Conservation (phyloP, 37 sponge, comb jelly and placozoan species). For the Spongilla lacustris region DNA sequence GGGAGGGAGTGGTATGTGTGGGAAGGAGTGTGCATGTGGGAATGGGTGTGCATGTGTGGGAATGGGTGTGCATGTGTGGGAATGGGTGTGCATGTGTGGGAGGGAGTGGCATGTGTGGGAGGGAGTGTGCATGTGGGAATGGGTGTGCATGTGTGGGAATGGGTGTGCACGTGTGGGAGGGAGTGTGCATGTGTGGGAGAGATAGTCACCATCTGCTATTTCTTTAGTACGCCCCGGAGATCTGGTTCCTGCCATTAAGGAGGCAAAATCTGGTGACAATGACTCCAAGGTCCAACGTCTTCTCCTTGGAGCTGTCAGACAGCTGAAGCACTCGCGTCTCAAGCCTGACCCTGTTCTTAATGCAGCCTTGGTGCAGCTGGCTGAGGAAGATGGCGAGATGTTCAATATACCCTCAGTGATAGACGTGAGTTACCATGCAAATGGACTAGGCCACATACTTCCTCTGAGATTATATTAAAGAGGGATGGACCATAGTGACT, state of each 20-base stretch:
- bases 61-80: too few relatives aligned
- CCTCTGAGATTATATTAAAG: too few relatives aligned
- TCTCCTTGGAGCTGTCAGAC: conserved; percentile 48
- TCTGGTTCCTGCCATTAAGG: conserved; percentile 42
- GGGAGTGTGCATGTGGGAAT: too few relatives aligned
- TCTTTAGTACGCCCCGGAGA: conserved; percentile 60
- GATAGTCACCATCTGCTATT: not conserved
- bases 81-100: too few relatives aligned
- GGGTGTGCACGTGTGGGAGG: not conserved
- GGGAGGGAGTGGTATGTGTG: too few relatives aligned
- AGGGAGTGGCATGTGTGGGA: too few relatives aligned
- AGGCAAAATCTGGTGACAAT: conserved; percentile 21
- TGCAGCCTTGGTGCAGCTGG: conserved; percentile 37
- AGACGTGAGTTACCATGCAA: conserved; percentile 31
- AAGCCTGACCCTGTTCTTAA: conserved; percentile 70
- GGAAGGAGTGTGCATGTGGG: too few relatives aligned
- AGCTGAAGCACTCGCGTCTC: conserved; percentile 74
- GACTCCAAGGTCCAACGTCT: conserved; percentile 30
- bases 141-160: not conserved
- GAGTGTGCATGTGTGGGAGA: not conserved
- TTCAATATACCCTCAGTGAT: conserved; percentile 45
- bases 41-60: too few relatives aligned
- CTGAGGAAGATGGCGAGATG: conserved; percentile 28
- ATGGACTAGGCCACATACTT: too few relatives aligned
- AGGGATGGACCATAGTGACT: too few relatives aligned